Percentiles rank a stretch among this genome's conserved stretches.
phyloP scores from a whole-genome alignment of 92 coral and sea anemone species.

The Epizoanthus stellaris region DNA sequence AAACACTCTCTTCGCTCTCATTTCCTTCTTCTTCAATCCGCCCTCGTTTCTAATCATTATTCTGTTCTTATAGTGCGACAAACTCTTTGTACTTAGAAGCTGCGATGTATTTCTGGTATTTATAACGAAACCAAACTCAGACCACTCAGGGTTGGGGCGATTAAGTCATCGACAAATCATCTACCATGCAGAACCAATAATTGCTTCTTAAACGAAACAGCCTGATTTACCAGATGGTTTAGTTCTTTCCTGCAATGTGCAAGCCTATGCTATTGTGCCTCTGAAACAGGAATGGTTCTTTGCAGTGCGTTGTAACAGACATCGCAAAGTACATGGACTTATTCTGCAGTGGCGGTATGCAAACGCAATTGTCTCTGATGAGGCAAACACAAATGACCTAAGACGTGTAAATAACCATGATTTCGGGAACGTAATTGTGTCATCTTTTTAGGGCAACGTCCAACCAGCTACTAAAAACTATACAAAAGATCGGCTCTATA shows the following conservation, averaged over 20 bases:
- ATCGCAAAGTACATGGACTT: background rate
- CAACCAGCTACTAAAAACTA: no score
- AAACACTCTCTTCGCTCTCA: background rate
- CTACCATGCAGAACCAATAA: background rate
- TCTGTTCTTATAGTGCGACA: background rate
- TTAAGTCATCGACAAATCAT: background rate
- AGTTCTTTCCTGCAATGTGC: background rate
- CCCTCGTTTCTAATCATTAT: background rate
- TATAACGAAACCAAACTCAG: background rate
- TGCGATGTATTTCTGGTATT: background rate
- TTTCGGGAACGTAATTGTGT: background rate
- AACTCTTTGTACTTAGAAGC: background rate
- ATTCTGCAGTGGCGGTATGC: background rate
- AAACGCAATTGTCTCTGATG: background rate
- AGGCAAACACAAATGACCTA: background rate
- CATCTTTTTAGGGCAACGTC: background rate
- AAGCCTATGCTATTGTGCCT: background rate
- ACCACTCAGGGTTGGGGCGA: constrained; percentile 1
- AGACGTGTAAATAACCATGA: background rate
- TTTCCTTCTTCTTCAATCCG: background rate
- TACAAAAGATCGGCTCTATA: no score
- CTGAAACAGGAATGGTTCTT: background rate
- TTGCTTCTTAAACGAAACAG: background rate
- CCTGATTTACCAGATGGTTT: background rate
- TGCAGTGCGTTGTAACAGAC: constrained; percentile 3